Evolutionary conservation across 2,113 vertebrate species (phyloP), one percentile per base, ranked within the genome.

Genomic region (Oreochromis spilurus): DNA sequence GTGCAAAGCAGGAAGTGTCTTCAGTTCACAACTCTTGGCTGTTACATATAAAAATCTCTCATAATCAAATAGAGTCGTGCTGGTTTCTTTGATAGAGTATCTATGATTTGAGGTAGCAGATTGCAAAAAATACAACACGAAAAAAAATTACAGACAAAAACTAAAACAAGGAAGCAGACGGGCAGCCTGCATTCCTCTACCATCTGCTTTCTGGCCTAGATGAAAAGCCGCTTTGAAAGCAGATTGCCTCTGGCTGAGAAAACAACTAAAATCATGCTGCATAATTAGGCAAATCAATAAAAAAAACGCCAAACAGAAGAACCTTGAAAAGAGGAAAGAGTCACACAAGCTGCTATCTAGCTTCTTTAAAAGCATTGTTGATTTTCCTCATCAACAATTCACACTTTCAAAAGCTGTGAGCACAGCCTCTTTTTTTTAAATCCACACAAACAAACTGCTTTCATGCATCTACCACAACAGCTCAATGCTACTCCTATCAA

Each of bases 211-310:
- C 70, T 62, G 81, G 84, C 88, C 82, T 12, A 34, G 57, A 86
- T 52, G 26, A 91, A 83, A 84, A 87, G 62, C 48, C n/a, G n/a
- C 53, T 86, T 34, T 58, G 34, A 34, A 79, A 88, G 81, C 83
- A 89, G 86, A 89, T 77, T 52, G 43, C 52, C 57, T 90, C 75
- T 62, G 79, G 85, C 81, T 72, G 40, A 84, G 79, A 83, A 88
- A 91, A 90, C 82, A 84, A 87, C 83, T 65, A 21, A 86, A 94
- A 90, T 83, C 86, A 89, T 88, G 90, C 87, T 21, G 81, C 87
- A 89, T 86, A 85, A 93, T 91, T 57, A 82, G 21, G 53, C 72
- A 70, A 82, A 93, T 91, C 86, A 89, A 89, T 82, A 77, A 81
- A 79, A 83, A 88, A 60, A 84, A 60, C 11, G 10, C 4, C 19